Evolutionary conservation across 2,888 invertebrate species (phyloP), one percentile per base, ranked within the genome.

Genomic region (Aleiodes leptofemur): DNA sequence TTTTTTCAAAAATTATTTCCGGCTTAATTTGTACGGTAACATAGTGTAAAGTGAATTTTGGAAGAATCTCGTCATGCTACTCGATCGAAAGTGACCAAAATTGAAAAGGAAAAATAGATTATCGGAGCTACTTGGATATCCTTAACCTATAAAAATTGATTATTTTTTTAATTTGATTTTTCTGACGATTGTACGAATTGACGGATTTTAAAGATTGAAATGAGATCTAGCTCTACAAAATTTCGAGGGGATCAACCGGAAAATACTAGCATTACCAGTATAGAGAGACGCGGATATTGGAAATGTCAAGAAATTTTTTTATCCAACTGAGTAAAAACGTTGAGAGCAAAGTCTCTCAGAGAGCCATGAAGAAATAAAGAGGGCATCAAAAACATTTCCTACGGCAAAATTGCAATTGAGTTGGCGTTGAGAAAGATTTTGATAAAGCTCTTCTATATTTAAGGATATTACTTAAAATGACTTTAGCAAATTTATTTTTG

Each of bases 161-260:
- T 23, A 8, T 38, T 38, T 38, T 38, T 5, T 38, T 34, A 43
- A 61, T 23, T 23, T 16, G 61, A 61, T 61, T 14, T 13, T 16
- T 13, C 3, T 14, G 43, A 61, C 16, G 61, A 61, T 61, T 61
- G 61, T 43, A 23, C 23, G 23, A 23, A 23, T 23, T 23, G 23
- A 38, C 61, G 61, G 61, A 61, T 61, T 61, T 61, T 38, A 38
- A 34, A 43, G 43, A 61, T 61, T 61, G 61, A 38, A 61, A 43
- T 16, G 61, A 59, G 59, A 59, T n/a, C 16, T 14, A 61, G 43
- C 38, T 16, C 61, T 4, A 9, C 14, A 38, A 16, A 43, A 61
- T 61, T 61, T 38, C 43, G 23, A 16, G 38, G 8, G 61, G 61
- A 61, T 61, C 38, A 61, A 43, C 14, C 61, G 38, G 43, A 43